Evolutionary conservation across 2,113 vertebrate genomes (phyloP).

Genomic region (Dermatemys mawii): DNA sequence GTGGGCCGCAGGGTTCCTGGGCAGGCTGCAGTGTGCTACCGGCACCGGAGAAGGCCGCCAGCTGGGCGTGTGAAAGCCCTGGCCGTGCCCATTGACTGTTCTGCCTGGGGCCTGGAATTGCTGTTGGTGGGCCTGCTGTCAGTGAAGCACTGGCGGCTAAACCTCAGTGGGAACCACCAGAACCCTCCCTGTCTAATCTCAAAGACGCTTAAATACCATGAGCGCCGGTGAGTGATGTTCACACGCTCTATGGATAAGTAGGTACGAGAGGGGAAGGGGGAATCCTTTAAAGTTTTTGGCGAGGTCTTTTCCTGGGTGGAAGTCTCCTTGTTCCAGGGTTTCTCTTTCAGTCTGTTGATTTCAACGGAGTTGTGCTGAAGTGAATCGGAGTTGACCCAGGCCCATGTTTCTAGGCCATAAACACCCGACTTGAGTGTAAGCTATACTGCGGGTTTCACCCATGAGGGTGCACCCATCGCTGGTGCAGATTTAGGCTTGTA

Average conservation of each 20-base stretch:
- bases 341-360: neutral
- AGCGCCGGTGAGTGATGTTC: neutral
- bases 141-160: neutral
- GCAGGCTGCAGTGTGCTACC: too few species aligned
- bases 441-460: neutral
- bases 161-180: neutral
- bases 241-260: neutral
- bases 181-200: neutral
- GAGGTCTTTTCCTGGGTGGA: neutral
- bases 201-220: neutral
- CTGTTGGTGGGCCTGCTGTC: too few species aligned
- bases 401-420: neutral
- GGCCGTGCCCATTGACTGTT: too few species aligned
- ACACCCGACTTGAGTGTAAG: neutral
- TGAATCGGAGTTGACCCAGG: neutral
- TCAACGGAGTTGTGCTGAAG: neutral
- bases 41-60: too few species aligned
- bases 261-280: neutral
- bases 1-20: too few species aligned
- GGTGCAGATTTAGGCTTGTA: neutral
- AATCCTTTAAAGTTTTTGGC: neutral
- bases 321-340: neutral
- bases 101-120: too few species aligned
- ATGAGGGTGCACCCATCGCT: too few species aligned
- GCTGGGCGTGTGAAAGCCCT: too few species aligned